Percentiles rank a stretch among this genome's conserved stretches.
These are phyloP conservation scores for Meandrina meandrites DNA, from an alignment of 92 coral and sea anemone genomes.

Conservation along the genomic window DNA sequence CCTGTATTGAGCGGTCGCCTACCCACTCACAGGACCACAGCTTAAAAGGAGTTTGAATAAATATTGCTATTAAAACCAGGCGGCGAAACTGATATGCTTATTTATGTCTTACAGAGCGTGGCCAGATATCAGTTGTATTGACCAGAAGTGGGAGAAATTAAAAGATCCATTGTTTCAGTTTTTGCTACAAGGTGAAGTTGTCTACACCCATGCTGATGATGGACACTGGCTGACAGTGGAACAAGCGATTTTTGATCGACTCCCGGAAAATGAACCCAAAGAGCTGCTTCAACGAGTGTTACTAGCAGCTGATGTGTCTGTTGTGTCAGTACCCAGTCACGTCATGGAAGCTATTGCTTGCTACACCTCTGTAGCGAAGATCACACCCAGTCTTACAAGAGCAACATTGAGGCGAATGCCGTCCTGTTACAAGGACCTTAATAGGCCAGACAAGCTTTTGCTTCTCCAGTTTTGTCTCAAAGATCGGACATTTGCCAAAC, in stretches of 20 bases:
- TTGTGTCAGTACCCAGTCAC: constrained; percentile 58
- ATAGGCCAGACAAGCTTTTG: constrained; percentile 45
- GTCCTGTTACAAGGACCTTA: constrained; percentile 34
- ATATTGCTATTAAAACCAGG: not conserved
- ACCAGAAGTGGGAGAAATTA: constrained; percentile 64
- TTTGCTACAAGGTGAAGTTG: constrained; percentile 29
- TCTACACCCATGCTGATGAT: constrained; percentile 48
- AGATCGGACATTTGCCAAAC: constrained; percentile 47
- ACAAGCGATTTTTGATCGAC: constrained; percentile 39
- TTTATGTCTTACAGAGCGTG: constrained; percentile 49
- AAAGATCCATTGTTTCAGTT: constrained; percentile 40
- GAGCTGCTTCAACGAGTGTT: constrained; percentile 40
- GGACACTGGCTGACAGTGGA: constrained; percentile 61
- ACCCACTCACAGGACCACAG: too few relatives aligned
- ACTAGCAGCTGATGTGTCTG: constrained; percentile 23
- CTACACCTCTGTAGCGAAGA: not conserved
- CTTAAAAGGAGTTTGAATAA: too few relatives aligned
- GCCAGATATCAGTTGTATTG: constrained; percentile 64
- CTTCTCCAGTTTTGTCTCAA: constrained; percentile 68
- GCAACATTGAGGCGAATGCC: not conserved
- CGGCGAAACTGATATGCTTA: not conserved
- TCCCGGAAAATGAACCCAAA: not conserved
- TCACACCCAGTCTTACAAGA: constrained; percentile 11
- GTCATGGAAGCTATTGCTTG: constrained; percentile 35
- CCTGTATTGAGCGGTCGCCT: too few relatives aligned